These are phyloP conservation scores for Lordiphosa fenestrarum DNA, from an alignment of 2,888 invertebrate species.

Conservation along the genomic window DNA sequence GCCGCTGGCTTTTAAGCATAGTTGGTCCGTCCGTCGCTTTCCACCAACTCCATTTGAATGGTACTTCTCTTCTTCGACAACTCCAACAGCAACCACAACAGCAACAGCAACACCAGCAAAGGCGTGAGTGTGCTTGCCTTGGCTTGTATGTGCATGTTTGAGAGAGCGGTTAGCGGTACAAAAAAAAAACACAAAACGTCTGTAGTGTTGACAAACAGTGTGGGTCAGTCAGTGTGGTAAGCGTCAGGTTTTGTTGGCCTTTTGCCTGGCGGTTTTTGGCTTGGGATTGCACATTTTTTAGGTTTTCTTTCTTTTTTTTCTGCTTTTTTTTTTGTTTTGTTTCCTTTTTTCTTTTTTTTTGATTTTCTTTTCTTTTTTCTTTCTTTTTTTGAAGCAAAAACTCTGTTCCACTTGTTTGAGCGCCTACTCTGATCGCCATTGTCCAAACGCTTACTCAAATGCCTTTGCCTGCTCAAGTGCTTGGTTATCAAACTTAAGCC, in stretches of 20 bases:
- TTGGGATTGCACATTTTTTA: slow-evolving; percentile 5
- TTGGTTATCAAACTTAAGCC: neutral
- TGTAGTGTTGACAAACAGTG: no score
- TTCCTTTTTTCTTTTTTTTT: slow-evolving; percentile 1
- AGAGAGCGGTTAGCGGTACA: slow-evolving; percentile 12
- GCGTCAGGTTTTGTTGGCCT: neutral
- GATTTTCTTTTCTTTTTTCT: neutral
- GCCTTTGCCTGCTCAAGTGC: slow-evolving; percentile 45
- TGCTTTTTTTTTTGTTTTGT: neutral
- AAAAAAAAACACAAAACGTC: no score
- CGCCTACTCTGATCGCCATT: neutral
- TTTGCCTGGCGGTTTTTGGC: neutral
- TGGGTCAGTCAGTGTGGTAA: neutral
- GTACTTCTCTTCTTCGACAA: no score
- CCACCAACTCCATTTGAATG: slow-evolving; percentile 33
- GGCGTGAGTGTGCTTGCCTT: slow-evolving; percentile 7
- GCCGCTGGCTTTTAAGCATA: no score
- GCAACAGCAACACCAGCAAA: slow-evolving; percentile 19
- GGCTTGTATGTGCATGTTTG: slow-evolving; percentile 14
- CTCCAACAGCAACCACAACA: slow-evolving; percentile 23
- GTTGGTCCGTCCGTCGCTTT: no score
- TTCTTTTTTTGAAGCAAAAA: slow-evolving; percentile 12
- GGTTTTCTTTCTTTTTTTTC: no score
- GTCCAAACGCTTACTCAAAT: slow-evolving; percentile 11
- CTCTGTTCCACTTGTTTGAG: slow-evolving; percentile 7